Conservation (phyloP, 2,888 invertebrate genomes). For the Dioctria rufipes region DNA sequence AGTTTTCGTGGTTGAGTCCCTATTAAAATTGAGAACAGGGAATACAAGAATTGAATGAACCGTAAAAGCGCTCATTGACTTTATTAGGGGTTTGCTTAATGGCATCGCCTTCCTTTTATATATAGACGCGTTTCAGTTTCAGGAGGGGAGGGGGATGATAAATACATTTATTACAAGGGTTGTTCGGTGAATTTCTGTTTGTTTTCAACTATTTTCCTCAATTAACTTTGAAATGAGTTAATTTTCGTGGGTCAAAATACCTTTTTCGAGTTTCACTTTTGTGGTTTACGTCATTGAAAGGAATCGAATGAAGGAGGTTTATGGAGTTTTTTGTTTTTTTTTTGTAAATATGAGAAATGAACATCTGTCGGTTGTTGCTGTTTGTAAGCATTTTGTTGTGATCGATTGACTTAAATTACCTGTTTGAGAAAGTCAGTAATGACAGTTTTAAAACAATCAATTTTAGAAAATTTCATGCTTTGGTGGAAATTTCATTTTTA, state of each 20-base stretch:
- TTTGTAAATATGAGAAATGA: too few species aligned
- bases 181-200: slow-evolving; percentile 21
- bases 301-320: too few species aligned
- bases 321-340: too few species aligned
- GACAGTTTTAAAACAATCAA: too few species aligned
- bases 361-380: too few species aligned
- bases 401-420: too few species aligned
- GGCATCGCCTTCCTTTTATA: neutral
- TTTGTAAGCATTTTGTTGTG: too few species aligned
- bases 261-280: neutral
- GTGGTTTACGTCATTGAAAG: too few species aligned
- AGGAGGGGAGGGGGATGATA: neutral
- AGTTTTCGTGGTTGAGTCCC: slow-evolving; percentile 30
- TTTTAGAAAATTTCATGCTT: too few species aligned
- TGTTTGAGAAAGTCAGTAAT: too few species aligned
- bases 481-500: too few species aligned
- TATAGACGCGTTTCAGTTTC: neutral
- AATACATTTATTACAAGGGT: slow-evolving; percentile 21
- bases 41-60: slow-evolving; percentile 33
- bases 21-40: neutral
- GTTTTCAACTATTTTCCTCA: slow-evolving; percentile 43
- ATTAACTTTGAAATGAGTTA: slow-evolving; percentile 45
- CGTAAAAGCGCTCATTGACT: slow-evolving; percentile 51
- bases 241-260: slow-evolving; percentile 7
- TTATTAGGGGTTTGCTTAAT: slow-evolving; percentile 43